Evolutionary conservation across 2,888 invertebrate species (phyloP), one percentile per base, ranked within the genome.

Genomic region (Hecatera dysodea): DNA sequence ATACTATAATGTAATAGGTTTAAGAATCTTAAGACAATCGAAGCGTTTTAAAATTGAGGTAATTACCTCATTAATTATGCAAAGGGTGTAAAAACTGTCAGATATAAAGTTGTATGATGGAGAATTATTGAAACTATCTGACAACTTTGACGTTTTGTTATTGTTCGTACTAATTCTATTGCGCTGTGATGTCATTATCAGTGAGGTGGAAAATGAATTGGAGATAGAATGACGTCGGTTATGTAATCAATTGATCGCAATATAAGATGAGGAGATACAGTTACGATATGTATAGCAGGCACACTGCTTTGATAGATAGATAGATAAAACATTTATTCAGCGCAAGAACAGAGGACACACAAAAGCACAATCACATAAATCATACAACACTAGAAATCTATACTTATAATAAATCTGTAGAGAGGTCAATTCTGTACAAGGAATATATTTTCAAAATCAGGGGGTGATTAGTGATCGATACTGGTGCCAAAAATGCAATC

Each of bases 191-290:
- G 24, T 42, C 39, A 46, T 46, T 27, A 48, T 42, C 11, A 53
- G 17, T 12, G 53, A 74, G 8, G 3, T 74, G 39, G 12, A 39
- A 74, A 74, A 65, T 39, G 0, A 46, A 53, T 53, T n/a, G 29
- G 9, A 19, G 2, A 24, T 67, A 67, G 9, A 17, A 71, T n/a
- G 27, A 29, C 12, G 15, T 42, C 11, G 11, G 27, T 9, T 11
- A 2, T n/a, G 17, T 7, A 11, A 24, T 42, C 19, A 42, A 24
- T 42, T 36, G 5, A 36, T 57, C 17, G 9, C 7, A 56, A 33
- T 33, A 22, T 12, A 56, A n/a, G 33, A 19, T 24, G 12, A 46
- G n/a, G 0, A 12, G 39, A 4, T 39, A 12, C 12, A 5, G 1
- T 9, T 8, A 8, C 6, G 2, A 2, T 29, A 4, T 29, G 2